phyloP scores from a whole-genome alignment of 2,797 vertebrate genomes.

The Smutsia temminckii region DNA sequence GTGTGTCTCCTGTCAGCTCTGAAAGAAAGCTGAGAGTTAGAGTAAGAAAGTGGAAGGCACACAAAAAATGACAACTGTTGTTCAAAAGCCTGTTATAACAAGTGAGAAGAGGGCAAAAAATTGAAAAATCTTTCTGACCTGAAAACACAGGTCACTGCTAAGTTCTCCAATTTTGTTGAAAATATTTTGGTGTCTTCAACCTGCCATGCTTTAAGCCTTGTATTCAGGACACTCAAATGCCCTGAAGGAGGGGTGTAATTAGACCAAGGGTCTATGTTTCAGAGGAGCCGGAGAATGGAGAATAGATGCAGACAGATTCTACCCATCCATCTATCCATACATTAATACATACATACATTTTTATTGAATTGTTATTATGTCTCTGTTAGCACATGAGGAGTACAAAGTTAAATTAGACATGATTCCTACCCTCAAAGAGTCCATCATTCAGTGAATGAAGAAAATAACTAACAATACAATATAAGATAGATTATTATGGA shows the following conservation, averaged over 20 bases:
- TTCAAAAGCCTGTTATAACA: slow-evolving; percentile 75
- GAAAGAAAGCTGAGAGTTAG: slow-evolving; percentile 59
- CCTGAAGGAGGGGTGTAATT: background rate
- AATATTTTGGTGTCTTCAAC: slow-evolving; percentile 36
- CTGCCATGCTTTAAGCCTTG: background rate
- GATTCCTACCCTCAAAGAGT: background rate
- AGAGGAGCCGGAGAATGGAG: background rate
- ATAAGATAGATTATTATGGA: background rate
- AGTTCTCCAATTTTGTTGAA: slow-evolving; percentile 26
- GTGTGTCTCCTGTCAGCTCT: slow-evolving; percentile 56
- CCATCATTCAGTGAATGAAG: background rate
- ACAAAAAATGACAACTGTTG: slow-evolving; percentile 75
- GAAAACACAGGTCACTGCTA: slow-evolving; percentile 57
- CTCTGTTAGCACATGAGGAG: background rate
- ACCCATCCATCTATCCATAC: background rate
- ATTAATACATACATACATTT: background rate
- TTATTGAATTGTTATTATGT: background rate
- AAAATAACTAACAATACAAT: background rate
- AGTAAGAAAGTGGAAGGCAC: slow-evolving; percentile 75
- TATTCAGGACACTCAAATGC: background rate
- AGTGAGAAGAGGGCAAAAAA: slow-evolving; percentile 69
- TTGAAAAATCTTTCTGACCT: slow-evolving; percentile 68
- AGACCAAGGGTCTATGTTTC: background rate
- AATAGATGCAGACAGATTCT: background rate
- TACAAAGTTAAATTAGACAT: background rate